Evolutionary conservation across 2,888 invertebrate species (phyloP).

Genomic region (Drosophila stalkeri): DNA sequence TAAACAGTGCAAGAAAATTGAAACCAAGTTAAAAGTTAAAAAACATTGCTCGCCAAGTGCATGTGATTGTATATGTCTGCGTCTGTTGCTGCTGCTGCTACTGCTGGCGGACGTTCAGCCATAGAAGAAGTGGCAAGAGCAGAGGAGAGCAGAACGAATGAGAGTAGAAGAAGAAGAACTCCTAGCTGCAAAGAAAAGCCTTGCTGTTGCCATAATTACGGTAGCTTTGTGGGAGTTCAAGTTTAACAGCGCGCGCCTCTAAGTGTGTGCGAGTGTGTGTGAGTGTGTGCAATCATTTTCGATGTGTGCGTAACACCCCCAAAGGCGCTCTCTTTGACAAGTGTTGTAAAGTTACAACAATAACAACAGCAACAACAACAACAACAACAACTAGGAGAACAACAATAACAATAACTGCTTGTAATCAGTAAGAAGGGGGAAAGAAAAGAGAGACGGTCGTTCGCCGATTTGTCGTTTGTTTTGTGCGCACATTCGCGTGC

Average conservation of each 20-base stretch:
- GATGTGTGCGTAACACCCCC: constrained; percentile 73
- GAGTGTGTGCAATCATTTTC: constrained; percentile 22
- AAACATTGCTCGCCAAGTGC: constrained; percentile 3
- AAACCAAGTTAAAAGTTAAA: constrained; percentile 11
- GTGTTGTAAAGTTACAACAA: constrained; percentile 44
- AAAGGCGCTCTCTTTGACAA: constrained; percentile 59
- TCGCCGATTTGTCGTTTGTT: constrained; percentile 64
- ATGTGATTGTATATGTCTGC: constrained; percentile 21
- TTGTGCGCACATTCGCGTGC: constrained; percentile 74
- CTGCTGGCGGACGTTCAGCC: constrained; percentile 52
- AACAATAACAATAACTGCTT: constrained; percentile 26
- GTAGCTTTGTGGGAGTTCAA: constrained; percentile 77
- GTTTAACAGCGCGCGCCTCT: constrained; percentile 60
- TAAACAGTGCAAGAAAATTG: constrained; percentile 22
- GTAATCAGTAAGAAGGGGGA: constrained; percentile 1
- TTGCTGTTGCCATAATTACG: constrained; percentile 69
- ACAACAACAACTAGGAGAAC: background rate
- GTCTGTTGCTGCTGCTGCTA: constrained; percentile 31
- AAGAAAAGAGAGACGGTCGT: constrained; percentile 5
- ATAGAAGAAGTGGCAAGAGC: constrained; percentile 34
- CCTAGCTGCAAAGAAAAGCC: constrained; percentile 55
- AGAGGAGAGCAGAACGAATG: constrained; percentile 24
- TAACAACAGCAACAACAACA: background rate
- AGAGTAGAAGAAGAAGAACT: constrained; percentile 45
- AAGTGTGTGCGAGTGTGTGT: constrained; percentile 16